phyloP scores from a whole-genome alignment of 2,797 vertebrate species.

The Merluccius polli region DNA sequence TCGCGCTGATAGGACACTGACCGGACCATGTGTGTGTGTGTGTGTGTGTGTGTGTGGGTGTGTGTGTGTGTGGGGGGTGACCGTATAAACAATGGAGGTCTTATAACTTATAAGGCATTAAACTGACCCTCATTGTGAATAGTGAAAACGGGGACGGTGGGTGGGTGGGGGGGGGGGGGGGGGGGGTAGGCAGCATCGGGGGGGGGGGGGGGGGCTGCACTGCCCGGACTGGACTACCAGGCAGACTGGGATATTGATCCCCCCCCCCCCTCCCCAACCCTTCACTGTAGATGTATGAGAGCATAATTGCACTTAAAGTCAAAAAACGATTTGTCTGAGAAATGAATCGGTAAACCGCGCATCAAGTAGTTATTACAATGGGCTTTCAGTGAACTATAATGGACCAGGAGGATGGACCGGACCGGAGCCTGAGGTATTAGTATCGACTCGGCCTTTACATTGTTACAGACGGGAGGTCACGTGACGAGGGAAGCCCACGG shows the following conservation, averaged over 20 bases:
- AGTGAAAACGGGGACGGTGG: no score
- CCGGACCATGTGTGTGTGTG: neutral
- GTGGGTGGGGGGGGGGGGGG: neutral
- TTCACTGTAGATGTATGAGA: slow-evolving; percentile 37
- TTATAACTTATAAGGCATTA: no score
- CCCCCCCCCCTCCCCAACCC: slow-evolving; percentile 7
- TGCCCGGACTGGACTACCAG: slow-evolving; percentile 40
- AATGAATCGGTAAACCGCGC: slow-evolving; percentile 39
- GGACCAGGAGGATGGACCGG: slow-evolving; percentile 5
- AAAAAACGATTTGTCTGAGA: slow-evolving; percentile 31
- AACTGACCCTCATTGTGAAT: no score
- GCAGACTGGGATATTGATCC: slow-evolving; percentile 58
- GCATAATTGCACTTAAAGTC: slow-evolving; percentile 43
- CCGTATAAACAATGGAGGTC: no score
- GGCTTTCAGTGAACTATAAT: slow-evolving; percentile 23
- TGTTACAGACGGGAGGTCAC: slow-evolving; percentile 31
- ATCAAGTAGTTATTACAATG: slow-evolving; percentile 10
- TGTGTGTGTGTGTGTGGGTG: no score
- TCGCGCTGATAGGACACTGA: no score
- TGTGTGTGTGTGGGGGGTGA: no score
- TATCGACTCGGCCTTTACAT: slow-evolving; percentile 23
- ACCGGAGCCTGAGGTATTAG: neutral
- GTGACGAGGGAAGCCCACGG: slow-evolving; percentile 51
- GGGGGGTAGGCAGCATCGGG: no score
- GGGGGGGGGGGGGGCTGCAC: slow-evolving; percentile 28